Percentiles rank a stretch among this genome's conserved stretches.
phyloP scores from a whole-genome alignment of 2,113 vertebrate genomes.

The Halichoeres trimaculatus region DNA sequence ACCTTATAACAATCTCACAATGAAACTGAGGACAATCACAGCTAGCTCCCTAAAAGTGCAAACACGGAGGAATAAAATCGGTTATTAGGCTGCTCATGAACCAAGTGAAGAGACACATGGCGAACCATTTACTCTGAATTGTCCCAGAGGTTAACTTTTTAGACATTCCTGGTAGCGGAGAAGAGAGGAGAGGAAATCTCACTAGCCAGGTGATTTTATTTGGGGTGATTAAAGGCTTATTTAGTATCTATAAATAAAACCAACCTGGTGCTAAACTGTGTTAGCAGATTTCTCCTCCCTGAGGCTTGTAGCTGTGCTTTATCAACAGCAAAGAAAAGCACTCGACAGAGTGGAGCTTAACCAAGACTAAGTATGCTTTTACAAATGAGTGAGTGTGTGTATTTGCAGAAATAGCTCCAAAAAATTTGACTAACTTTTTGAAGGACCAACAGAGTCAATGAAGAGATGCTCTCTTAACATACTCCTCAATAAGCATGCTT shows the following conservation, averaged over 20 bases:
- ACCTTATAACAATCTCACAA: slow-evolving; percentile 37
- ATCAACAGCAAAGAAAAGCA: slow-evolving; percentile 25
- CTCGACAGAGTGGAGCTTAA: slow-evolving; percentile 27
- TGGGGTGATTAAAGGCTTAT: slow-evolving; percentile 64
- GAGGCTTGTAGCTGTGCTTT: slow-evolving; percentile 54
- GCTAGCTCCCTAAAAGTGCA: slow-evolving; percentile 27
- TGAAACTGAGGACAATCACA: slow-evolving; percentile 14
- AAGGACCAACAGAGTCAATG: no score
- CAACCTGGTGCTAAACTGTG: slow-evolving; percentile 36
- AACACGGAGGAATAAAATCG: slow-evolving; percentile 38
- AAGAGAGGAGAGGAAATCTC: slow-evolving; percentile 8
- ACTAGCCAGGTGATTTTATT: slow-evolving; percentile 50
- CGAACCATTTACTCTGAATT: slow-evolving; percentile 44
- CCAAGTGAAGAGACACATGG: slow-evolving; percentile 26
- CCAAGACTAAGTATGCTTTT: neutral
- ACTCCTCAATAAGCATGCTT: no score
- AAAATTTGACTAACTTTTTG: neutral
- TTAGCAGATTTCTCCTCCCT: slow-evolving; percentile 47
- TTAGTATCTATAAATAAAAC: slow-evolving; percentile 56
- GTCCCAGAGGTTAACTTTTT: slow-evolving; percentile 39
- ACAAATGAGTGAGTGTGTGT: no score
- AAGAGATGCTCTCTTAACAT: no score
- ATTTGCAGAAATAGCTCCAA: neutral
- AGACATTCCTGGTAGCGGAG: slow-evolving; percentile 18
- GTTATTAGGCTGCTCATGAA: slow-evolving; percentile 39